These are phyloP conservation scores for Noctua janthe DNA, from an alignment of 2,888 invertebrate species.

Conservation along the genomic window DNA sequence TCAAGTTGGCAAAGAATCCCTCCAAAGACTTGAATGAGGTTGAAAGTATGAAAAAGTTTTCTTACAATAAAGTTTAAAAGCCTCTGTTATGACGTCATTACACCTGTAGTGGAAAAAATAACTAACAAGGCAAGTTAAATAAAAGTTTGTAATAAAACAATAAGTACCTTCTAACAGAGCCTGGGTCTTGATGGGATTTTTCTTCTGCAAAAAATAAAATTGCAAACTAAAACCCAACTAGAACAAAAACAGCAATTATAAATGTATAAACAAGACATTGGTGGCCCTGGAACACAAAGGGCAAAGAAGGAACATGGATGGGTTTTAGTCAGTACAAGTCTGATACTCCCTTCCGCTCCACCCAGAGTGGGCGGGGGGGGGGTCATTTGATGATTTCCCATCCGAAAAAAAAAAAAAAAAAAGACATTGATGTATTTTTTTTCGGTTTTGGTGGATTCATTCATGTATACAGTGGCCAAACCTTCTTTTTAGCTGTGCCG, in stretches of 20 bases:
- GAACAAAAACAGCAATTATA: not conserved
- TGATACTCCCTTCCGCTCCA: no score
- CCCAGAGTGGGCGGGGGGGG: no score
- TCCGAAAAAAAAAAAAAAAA: no score
- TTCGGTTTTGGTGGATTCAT: not conserved
- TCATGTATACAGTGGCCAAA: not conserved
- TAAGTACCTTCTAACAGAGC: not conserved
- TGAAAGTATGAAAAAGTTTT: conserved; percentile 9
- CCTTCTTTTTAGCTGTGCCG: not conserved
- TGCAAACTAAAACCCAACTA: not conserved
- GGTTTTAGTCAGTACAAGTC: no score
- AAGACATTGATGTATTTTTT: not conserved
- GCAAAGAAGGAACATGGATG: no score
- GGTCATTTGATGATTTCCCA: no score
- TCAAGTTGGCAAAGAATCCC: conserved; percentile 2
- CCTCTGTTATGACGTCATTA: conserved; percentile 4
- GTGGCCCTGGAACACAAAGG: no score
- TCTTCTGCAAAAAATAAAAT: not conserved
- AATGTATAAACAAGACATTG: not conserved
- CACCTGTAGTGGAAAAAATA: not conserved
- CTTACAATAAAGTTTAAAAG: not conserved
- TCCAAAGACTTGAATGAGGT: conserved; percentile 6
- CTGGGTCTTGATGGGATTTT: not conserved
- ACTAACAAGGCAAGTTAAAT: not conserved
- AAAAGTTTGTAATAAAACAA: not conserved